These are phyloP conservation scores for Drosophila mojavensis DNA, from an alignment of 1,140 invertebrate species.

Conservation along the genomic window DNA sequence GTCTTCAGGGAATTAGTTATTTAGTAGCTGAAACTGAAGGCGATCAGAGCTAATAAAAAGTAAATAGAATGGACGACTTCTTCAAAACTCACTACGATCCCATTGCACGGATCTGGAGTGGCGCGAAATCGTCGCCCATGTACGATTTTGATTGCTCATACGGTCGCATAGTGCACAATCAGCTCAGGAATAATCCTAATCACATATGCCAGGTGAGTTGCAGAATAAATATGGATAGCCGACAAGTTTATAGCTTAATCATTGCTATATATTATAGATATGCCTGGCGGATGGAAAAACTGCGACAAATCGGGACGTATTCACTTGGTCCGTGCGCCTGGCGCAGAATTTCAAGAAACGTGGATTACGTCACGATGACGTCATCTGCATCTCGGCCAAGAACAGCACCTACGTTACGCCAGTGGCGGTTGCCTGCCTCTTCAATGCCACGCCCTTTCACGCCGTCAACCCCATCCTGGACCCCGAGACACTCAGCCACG, in stretches of 20 bases:
- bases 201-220: conserved; percentile 27
- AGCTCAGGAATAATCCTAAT: conserved; percentile 5
- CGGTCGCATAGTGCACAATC: conserved; percentile 18
- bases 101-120: conserved; percentile 19
- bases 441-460: conserved; percentile 32
- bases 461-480: conserved; percentile 25
- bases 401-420: conserved; percentile 33
- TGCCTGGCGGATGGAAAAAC: conserved; percentile 4
- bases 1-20: background rate
- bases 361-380: conserved; percentile 15
- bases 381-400: conserved; percentile 21
- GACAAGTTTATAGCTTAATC: background rate
- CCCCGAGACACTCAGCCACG: conserved; percentile 18
- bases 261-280: conserved; percentile 5
- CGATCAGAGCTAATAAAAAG: background rate
- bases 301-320: conserved; percentile 14
- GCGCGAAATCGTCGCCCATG: background rate
- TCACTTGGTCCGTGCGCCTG: conserved; percentile 18
- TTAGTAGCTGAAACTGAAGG: background rate
- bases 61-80: background rate
- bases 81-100: conserved; percentile 13
- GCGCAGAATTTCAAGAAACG: conserved; percentile 22
- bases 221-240: background rate
- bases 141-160: conserved; percentile 31
- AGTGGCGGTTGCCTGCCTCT: conserved; percentile 16